A percentile compares a stretch with the other conserved stretches of the same genome.
These are phyloP conservation scores for Cristatella mucedo DNA, from an alignment of 2,888 invertebrate species.

Conservation along the genomic window DNA sequence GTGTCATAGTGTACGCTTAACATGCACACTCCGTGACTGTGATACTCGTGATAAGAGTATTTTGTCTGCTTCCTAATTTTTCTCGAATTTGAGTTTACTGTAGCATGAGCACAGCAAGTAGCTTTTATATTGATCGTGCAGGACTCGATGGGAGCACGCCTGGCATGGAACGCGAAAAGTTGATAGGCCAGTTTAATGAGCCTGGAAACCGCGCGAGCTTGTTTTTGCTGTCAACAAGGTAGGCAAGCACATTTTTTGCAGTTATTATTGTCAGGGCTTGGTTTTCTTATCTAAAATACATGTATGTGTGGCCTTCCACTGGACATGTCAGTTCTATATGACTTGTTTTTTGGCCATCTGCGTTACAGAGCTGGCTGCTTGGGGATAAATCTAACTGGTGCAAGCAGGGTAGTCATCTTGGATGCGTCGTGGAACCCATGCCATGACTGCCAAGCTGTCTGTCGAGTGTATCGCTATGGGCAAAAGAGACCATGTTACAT, in stretches of 20 bases:
- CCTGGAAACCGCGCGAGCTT: conserved; percentile 60
- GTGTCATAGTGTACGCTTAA: too few relatives aligned
- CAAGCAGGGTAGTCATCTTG: conserved; percentile 88
- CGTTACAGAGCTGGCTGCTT: conserved; percentile 66
- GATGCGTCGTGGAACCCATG: conserved; percentile 99
- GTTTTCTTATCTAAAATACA: too few relatives aligned
- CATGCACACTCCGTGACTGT: too few relatives aligned
- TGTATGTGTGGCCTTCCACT: too few relatives aligned
- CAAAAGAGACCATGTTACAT: conserved; percentile 86
- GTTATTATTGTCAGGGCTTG: too few relatives aligned
- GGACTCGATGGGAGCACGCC: conserved; percentile 81
- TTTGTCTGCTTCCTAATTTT: too few relatives aligned
- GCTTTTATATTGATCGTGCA: conserved; percentile 15
- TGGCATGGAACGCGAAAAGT: conserved; percentile 77
- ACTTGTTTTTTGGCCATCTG: not conserved
- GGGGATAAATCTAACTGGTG: conserved; percentile 91
- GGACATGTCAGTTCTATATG: too few relatives aligned
- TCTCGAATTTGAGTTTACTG: too few relatives aligned
- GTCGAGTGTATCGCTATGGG: conserved; percentile 83
- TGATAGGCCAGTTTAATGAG: conserved; percentile 82
- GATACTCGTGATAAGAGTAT: too few relatives aligned
- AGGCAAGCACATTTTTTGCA: not conserved
- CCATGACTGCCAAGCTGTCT: conserved; percentile 76
- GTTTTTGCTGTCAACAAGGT: conserved; percentile 77
- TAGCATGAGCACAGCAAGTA: too few relatives aligned